Evolutionary conservation across 2,888 invertebrate genomes (phyloP).

Genomic region (Nomada fabriciana): DNA sequence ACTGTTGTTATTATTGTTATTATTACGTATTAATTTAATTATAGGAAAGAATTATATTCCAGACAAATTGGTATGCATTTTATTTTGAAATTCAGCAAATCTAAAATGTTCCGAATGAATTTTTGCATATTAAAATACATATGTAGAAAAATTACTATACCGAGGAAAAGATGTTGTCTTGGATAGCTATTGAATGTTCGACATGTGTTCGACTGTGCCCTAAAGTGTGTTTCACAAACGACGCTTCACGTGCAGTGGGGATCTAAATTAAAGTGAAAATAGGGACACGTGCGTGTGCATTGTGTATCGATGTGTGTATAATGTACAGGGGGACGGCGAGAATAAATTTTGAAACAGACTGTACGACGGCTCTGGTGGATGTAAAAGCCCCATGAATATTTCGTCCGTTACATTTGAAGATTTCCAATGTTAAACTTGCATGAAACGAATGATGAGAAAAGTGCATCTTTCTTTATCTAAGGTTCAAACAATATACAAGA

Average conservation of each 20-base stretch:
- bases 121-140: too few species aligned
- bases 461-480: too few species aligned
- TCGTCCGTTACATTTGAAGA: not conserved
- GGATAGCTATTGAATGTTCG: conserved; percentile 27
- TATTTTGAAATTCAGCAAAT: too few species aligned
- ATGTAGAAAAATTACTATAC: too few species aligned
- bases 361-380: conserved; percentile 5
- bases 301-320: conserved; percentile 45
- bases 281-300: conserved; percentile 47
- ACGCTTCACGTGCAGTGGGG: conserved; percentile 30
- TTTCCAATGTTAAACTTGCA: not conserved
- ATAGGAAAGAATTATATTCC: too few species aligned
- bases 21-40: too few species aligned
- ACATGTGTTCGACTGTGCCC: conserved; percentile 40
- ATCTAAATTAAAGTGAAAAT: conserved; percentile 56
- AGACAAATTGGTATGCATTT: too few species aligned
- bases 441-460: not conserved
- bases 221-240: conserved; percentile 66
- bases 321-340: conserved; percentile 2
- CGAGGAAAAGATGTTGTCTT: too few species aligned
- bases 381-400: conserved; percentile 2
- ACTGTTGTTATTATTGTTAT: too few species aligned
- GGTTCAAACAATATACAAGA: too few species aligned
- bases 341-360: conserved; percentile 42
- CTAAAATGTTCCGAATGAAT: too few species aligned